Base-by-base conservation (phyloP, 2,888 invertebrate species). In the Xylota segnis region DNA sequence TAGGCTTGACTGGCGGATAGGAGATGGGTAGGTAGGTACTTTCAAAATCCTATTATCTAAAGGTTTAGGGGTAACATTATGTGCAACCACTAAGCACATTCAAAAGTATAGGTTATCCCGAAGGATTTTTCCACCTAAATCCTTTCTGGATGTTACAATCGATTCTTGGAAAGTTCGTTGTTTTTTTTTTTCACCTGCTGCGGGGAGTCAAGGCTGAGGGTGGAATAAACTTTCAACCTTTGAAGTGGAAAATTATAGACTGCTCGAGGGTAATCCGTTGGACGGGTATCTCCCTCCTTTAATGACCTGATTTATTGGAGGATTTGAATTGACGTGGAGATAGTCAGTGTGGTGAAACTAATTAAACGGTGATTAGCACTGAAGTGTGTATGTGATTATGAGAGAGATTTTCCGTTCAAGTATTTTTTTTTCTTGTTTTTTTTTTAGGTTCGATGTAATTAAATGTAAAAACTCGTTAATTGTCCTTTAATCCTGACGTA, bases 241-340 rank as follows among this genome's bases (percentile, higher is more conserved):
- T 61, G 52, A 77, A 77, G 77, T 77, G 59, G 40, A 70, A 77
- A 70, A 70, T 70, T 52, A 54, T 43, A 32, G 32, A 68, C 34
- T 50, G 10, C 27, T 29, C 47, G n/a, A 14, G 3, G 27, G 59
- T 40, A 27, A 43, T 59, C 61, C 37, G 10, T 18, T 7, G 7
- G 14, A 14, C 32, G 6, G 5, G 5, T 16, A 12, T 18, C 14
- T 32, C 16, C 32, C 45, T 14, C 12, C 27, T 61, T 61, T 52
- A 61, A 52, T 50, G 50, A 61, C 23, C 37, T 16, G 59, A 52
- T 50, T 50, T 14, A 54, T 63, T 65, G 43, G 32, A 74, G 61
- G 50, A 52, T 12, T n/a, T 18, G n/a, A 3, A 72, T 7, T 29
- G 14, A 43, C 16, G 32, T 6, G n/a, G 2, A 2, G 18, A 45